Base-by-base conservation (phyloP, 2,113 vertebrate genomes). In the Upupa epops region DNA sequence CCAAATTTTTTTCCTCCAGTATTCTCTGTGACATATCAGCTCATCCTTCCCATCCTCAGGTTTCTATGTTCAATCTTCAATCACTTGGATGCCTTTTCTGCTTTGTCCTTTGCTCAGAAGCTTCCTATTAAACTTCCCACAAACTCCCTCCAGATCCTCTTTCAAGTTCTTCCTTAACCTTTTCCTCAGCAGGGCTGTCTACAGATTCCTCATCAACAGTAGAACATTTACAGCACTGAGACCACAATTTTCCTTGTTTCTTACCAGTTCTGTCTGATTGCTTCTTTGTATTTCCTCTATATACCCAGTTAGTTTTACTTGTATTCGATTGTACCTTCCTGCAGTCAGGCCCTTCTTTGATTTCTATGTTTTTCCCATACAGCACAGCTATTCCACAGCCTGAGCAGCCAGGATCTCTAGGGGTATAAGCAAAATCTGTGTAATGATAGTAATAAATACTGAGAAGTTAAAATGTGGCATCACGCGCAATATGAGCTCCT, bases 91-190 rank as follows among this genome's bases (percentile, higher is more conserved):
- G 89, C 42, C 64, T 89, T 94, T 92, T 77, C 64, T 89, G 24
- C 78, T 91, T 87, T 90, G 74, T 94, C 84, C 68, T 92, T 88
- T 70, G 37, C 45, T 93, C 55, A 83, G 87, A 93, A 89, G 78
- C 34, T 65, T 85, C 83, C 75, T 78, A 79, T 87, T 93, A 92
- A 93, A 91, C 78, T 79, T 95, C 52, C 60, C 60, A 74, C 52
- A 91, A 70, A 91, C 55, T 94, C 75, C 82, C 79, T 88, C 56
- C 0, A 6, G 79, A 68, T 92, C 42, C 60, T 86, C 83, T 92
- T 89, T 77, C 72, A 89, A 36, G 86, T 89, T 89, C 75, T 83
- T 63, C 52, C 24, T 86, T 94, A 89, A 83, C 82, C 60, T 94
- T 91, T 91, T 91, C 48, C n/a, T 88, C 89, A 65, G 69, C 88